Base-by-base conservation (phyloP, 2,113 vertebrate species). In the Podarcis raffonei region DNA sequence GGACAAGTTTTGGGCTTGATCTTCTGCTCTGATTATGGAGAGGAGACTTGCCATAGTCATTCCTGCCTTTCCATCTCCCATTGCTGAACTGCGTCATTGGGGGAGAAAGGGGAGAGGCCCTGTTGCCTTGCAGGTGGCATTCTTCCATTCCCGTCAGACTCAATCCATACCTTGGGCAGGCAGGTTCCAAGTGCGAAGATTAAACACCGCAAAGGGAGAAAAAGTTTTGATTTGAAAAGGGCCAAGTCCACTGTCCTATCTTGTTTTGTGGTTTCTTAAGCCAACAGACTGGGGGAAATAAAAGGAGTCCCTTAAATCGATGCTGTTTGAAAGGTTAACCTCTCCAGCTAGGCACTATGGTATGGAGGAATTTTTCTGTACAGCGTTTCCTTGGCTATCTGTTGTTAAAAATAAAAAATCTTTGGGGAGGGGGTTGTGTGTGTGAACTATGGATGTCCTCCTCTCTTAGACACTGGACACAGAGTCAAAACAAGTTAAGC, bases 221-320 rank as follows among this genome's bases (percentile, higher is more conserved):
- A 62, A 59, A 3, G 39, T 5, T 83, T 53, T 77, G 59, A 48
- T 77, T 77, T 68, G 59, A n/a, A 22, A 35, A 77, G 72, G 23
- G 39, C 81, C 20, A 83, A 88, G 87, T 88, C 81, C 81, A 77
- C 59, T 35, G 13, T 13, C n/a, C 37, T 79, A 11, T 68, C 87
- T 83, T 68, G 71, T 53, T 88, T 77, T 77, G 30, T 68, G 27
- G 81, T n/a, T 75, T 76, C 27, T 78, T 27, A 83, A 76, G 32
- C 74, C 81, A 77, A 48, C 72, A 53, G 42, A 53, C 71, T 27
- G n/a, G 20, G 59, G 48, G 32, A 32, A 69, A 77, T 35, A 30
- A 25, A 27, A 35, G 30, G 18, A 25, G 20, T n/a, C 27, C 5
- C 37, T 78, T 75, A 42, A 82, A 42, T 12, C 11, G n/a, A 81